Evolutionary conservation across 2,888 invertebrate genomes (phyloP).

Genomic region (Pristionchus mayeri): DNA sequence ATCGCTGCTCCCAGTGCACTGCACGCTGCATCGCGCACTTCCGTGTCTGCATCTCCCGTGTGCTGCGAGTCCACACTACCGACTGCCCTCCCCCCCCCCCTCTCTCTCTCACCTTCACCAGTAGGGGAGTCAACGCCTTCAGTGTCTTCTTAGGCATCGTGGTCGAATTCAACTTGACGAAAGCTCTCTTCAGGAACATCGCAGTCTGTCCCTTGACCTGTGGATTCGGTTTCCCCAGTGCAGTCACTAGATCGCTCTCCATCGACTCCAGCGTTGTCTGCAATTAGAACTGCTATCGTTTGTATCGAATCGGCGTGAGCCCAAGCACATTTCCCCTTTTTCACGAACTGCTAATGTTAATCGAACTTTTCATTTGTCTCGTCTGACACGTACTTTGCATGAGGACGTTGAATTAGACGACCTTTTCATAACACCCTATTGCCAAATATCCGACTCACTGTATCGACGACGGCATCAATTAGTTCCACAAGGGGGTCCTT

Average conservation of each 20-base stretch:
- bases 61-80: slow-evolving; percentile 54
- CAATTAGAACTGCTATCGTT: too few relatives aligned
- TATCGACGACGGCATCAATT: slow-evolving; percentile 87
- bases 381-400: too few relatives aligned
- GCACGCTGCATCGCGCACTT: slow-evolving; percentile 91
- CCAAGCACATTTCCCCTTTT: too few relatives aligned
- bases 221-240: slow-evolving; percentile 82
- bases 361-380: too few relatives aligned
- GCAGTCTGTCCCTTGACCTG: slow-evolving; percentile 78
- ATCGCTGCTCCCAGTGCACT: slow-evolving; percentile 94
- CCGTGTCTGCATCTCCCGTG: slow-evolving; percentile 83
- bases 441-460: neutral
- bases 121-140: slow-evolving; percentile 76
- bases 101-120: slow-evolving; percentile 63
- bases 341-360: too few relatives aligned
- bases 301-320: too few relatives aligned
- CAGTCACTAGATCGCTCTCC: slow-evolving; percentile 87
- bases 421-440: too few relatives aligned
- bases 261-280: slow-evolving; percentile 80
- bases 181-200: slow-evolving; percentile 65
- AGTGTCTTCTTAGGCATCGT: slow-evolving; percentile 79
- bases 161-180: slow-evolving; percentile 58
- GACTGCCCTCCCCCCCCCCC: neutral
- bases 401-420: too few relatives aligned
- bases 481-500: slow-evolving; percentile 90